Evolutionary conservation across 2,888 invertebrate species (phyloP), one percentile per base, ranked within the genome.

Genomic region (Drosophila borborema): DNA sequence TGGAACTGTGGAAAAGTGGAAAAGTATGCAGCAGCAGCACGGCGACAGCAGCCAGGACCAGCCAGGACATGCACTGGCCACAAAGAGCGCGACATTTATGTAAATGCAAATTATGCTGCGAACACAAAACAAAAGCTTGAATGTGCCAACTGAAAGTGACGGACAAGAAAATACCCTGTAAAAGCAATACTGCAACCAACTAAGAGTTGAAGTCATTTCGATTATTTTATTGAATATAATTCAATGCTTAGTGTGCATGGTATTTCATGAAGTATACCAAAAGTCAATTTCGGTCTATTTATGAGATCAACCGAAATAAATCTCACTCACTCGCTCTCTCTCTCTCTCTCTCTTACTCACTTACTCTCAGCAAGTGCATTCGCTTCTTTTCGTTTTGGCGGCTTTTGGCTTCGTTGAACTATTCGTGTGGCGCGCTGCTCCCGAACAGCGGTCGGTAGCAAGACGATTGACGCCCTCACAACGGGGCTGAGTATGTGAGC

Each of bases 81-180:
- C 53, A 59, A 73, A 59, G 61, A 38, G 60, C 49, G 48, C 46
- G 43, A 56, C 64, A 61, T 69, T 55, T 55, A 74, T 66, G 70
- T 73, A 56, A 78, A 83, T 64, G 69, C 64, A 73, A 67, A 77
- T 77, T 77, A 59, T 61, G 73, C 34, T 45, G 53, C 53, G 16
- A 28, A 23, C 9, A 63, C 53, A 62, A 68, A 62, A 59, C 56
- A 64, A 60, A 72, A 64, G 48, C 34, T 10, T 46, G 31, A 45
- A 48, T 18, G 20, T 36, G 3, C 28, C 2, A 14, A 18, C 9
- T 18, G 31, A 2, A 16, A 46, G 10, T 10, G 16, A 10, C 6
- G 12, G 23, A 16, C 51, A 9, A 23, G 20, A 3, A 23, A 8
- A 62, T 66, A 67, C 36, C 34, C 63, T 23, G 12, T 43, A 18